phyloP scores from a whole-genome alignment of 2,797 vertebrate species.

The Cyprinodon diabolis region DNA sequence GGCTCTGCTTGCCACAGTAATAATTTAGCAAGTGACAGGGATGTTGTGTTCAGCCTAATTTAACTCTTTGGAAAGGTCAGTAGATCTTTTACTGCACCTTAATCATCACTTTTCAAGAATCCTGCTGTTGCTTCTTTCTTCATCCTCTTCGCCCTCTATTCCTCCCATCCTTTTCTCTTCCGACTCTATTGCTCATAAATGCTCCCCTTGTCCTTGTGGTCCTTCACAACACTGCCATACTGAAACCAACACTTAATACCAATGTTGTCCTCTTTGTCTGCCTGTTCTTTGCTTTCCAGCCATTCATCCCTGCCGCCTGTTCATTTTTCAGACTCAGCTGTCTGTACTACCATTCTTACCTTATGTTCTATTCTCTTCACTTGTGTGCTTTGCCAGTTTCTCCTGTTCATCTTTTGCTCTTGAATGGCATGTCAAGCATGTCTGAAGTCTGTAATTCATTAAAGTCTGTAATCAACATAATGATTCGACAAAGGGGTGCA shows the following conservation, averaged over 20 bases:
- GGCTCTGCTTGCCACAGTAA: constrained; percentile 9
- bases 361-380: constrained; percentile 20
- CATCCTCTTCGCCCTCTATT: constrained; percentile 5
- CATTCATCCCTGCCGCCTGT: constrained; percentile 45
- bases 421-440: constrained; percentile 1
- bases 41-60: constrained; percentile 63
- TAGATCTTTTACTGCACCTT: constrained; percentile 16
- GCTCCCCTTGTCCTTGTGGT: constrained; percentile 43
- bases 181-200: constrained; percentile 5
- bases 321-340: constrained; percentile 37
- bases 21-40: constrained; percentile 57
- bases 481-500: constrained; percentile 9
- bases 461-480: neutral
- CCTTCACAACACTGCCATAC: constrained; percentile 8
- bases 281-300: constrained; percentile 14
- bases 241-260: constrained; percentile 59
- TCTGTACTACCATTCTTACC: constrained; percentile 22
- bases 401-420: constrained; percentile 13
- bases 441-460: constrained; percentile 11
- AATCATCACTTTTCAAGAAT: constrained; percentile 20
- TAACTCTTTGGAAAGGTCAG: constrained; percentile 62
- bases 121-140: constrained; percentile 24
- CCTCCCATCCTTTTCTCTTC: constrained; percentile 7
- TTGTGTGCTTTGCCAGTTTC: constrained; percentile 32
- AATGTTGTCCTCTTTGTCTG: constrained; percentile 51